Evolutionary conservation across 2,888 invertebrate genomes (phyloP).

Genomic region (Acrobasis repandana): DNA sequence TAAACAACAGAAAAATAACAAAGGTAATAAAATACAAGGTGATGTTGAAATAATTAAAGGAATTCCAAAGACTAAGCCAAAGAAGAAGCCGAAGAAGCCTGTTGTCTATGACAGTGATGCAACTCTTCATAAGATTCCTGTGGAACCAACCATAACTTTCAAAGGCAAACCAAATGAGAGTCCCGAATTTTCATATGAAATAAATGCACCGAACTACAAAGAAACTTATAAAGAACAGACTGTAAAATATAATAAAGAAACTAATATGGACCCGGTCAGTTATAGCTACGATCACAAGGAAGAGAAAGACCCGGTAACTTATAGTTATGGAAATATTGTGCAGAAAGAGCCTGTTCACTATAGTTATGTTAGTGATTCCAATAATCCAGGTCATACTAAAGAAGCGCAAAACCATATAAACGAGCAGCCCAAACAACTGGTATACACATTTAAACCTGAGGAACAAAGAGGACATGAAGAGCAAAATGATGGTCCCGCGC

Average conservation of each 20-base stretch:
- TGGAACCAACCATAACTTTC: constrained; percentile 47
- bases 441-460: constrained; percentile 54
- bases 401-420: constrained; percentile 52
- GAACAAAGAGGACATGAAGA: constrained; percentile 37
- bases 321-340: constrained; percentile 52
- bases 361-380: constrained; percentile 43
- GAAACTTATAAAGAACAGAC: constrained; percentile 68
- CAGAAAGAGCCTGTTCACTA: constrained; percentile 46
- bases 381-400: constrained; percentile 51
- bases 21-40: constrained; percentile 29
- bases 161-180: constrained; percentile 50
- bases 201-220: constrained; percentile 66
- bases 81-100: constrained; percentile 54
- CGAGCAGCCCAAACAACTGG: constrained; percentile 55
- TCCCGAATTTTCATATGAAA: constrained; percentile 67
- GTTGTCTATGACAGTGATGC: constrained; percentile 43
- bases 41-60: constrained; percentile 13
- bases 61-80: constrained; percentile 37
- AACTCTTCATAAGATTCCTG: constrained; percentile 40
- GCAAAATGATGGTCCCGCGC: constrained; percentile 11
- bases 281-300: constrained; percentile 59
- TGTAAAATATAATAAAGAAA: constrained; percentile 67
- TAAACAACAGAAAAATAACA: constrained; percentile 58
- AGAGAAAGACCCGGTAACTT: constrained; percentile 59
- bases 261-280: constrained; percentile 59